These are phyloP conservation scores for Lepidocolaptes lacrymiger DNA, from an alignment of 2,797 vertebrate genomes.

Conservation along the genomic window DNA sequence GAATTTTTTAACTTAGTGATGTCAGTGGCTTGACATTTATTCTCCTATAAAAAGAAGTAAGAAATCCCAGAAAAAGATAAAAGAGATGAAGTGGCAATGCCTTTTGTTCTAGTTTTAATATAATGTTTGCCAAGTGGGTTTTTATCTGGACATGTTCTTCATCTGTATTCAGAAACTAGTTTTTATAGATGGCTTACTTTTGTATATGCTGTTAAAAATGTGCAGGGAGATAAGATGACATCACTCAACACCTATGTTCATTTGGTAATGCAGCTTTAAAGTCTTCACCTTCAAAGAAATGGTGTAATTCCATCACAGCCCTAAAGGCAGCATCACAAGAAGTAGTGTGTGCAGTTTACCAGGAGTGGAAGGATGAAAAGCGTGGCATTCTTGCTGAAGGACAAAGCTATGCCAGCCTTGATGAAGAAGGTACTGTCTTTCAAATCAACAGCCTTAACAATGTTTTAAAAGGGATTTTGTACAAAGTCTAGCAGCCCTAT, in stretches of 20 bases:
- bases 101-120: background rate
- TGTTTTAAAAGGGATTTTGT: background rate
- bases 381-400: constrained; percentile 84
- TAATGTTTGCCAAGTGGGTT: background rate
- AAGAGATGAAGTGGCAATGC: background rate
- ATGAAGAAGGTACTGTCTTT: constrained; percentile 88
- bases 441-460: background rate
- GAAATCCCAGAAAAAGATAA: background rate
- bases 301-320: constrained; percentile 83
- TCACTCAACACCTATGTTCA: background rate
- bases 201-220: background rate
- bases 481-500: background rate
- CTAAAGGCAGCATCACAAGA: constrained; percentile 90
- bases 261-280: constrained; percentile 81
- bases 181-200: background rate
- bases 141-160: background rate
- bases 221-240: background rate
- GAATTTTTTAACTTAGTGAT: background rate
- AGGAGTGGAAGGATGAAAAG: constrained; percentile 85
- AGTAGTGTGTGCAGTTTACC: constrained; percentile 82
- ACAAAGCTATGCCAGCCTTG: constrained; percentile 91
- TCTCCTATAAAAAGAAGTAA: background rate
- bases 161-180: background rate
- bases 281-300: constrained; percentile 88
- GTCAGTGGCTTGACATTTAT: background rate